Base-by-base conservation (phyloP, 64 coral and sea anemone genomes). In the Montipora cactus region DNA sequence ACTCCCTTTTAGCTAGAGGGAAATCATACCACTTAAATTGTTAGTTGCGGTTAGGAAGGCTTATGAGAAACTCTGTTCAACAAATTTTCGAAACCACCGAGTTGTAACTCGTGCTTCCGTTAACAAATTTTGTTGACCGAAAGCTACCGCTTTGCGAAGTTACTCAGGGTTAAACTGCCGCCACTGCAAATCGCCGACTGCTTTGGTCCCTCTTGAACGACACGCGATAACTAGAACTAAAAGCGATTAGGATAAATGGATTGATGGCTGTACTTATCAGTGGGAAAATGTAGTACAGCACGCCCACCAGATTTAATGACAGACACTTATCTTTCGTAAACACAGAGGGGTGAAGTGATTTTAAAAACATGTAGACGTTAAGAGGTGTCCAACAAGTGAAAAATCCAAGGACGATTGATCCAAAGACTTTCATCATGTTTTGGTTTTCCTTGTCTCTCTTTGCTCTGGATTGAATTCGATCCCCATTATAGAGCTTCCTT, bases 291-390 rank as follows among this genome's bases (percentile, higher is more conserved):
- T 80, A 80, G 49, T 66, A 82, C 2, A 82, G 37, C 7, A 44
- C 16, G 64, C 80, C 80, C 20, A 44, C 25, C 59, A 82, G 28
- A 16, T 74, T 74, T 8, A 74, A 7, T 11, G 64, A 66, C 46
- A 82, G 80, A 82, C 55, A 82, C 67, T 18, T 64, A 28, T 81
- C 79, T 16, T 81, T 46, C 9, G 19, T 11, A 19, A 82, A 19
- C 45, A 64, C 10, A 3, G 55, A 37, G 59, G 80, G 58, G 22
- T 82, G 21, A 58, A 64, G 58, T 28, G 49, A 22, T 79, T 79
- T 79, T 53, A 79, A 49, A 79, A 79, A 79, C 77, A 79, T 52
- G 77, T 57, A 79, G 18, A 52, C 19, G 21, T 79, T 22, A 53
- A 79, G 48, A 9, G 77, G 77, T 53, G 77, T 79, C 77, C 77